Base-by-base conservation (phyloP, 1,140 invertebrate genomes). In the Antheraea mylitta region DNA sequence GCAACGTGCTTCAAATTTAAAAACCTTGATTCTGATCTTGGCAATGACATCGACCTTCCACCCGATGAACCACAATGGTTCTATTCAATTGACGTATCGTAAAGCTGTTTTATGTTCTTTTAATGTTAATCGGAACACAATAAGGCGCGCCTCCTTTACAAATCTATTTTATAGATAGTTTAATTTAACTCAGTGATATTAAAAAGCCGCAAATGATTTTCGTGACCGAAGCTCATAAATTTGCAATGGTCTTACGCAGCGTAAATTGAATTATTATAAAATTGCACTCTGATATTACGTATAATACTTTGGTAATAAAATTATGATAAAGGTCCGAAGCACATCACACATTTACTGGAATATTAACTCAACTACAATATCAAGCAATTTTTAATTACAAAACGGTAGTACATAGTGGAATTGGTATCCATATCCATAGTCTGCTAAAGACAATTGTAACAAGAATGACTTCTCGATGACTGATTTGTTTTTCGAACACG, bases 101-200 rank as follows among this genome's bases (percentile, higher is more conserved):
- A 74, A 81, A 82, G 76, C 71, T 72, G 72, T 80, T 86, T 87
- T 87, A 86, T 82, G 75, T 84, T 60, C 76, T 75, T 79, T 80
- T 80, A 77, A 87, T 86, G 79, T 74, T 77, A 79, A 86, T 87
- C 74, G 64, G 62, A 68, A 58, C 45, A 80, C 78, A 84, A 82
- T 81, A 62, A 68, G 60, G 48, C n/a, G 67, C 81, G 74, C 85
- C 85, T 82, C 69, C 80, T 77, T 82, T 81, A 73, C 69, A 75
- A 76, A 66, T 53, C 59, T 68, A 76, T 72, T 76, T 72, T 81
- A 76, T 76, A n/a, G 45, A 16, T 53, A 53, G 45, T 53, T 53
- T 9, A 53, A 16, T 53, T 53, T 59, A 65, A 64, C 38, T 61
- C 67, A n/a, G 7, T 65, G 18, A 13, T 22, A 65, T 45, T 65